Conservation (phyloP, 2,888 invertebrate genomes). For the Calliphora vomitoria region DNA sequence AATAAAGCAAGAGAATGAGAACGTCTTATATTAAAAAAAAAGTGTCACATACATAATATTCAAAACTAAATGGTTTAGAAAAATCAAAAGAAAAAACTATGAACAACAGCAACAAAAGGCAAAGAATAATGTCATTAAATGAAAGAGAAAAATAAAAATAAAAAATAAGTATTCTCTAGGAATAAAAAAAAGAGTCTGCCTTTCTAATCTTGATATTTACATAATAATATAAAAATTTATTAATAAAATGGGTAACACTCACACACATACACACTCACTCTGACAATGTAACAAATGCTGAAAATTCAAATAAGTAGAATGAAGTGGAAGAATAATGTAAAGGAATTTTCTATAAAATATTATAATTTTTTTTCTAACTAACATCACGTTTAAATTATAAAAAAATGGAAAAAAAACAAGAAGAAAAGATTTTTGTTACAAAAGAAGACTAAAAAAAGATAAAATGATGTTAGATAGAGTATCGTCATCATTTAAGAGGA, state of each 20-base stretch:
- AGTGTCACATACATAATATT: slow-evolving; percentile 52
- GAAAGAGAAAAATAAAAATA: neutral
- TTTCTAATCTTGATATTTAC: slow-evolving; percentile 62
- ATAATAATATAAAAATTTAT: slow-evolving; percentile 62
- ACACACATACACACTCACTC: neutral
- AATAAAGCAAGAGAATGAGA: slow-evolving; percentile 1
- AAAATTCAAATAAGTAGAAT: slow-evolving; percentile 19
- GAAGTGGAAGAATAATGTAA: slow-evolving; percentile 7
- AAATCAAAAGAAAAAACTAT: slow-evolving; percentile 8
- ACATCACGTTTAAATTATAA: slow-evolving; percentile 53
- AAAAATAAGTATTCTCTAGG: neutral
- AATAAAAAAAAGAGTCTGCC: slow-evolving; percentile 22
- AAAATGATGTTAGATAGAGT: slow-evolving; percentile 34
- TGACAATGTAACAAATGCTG: slow-evolving; percentile 25
- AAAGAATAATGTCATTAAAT: neutral
- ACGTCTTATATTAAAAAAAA: slow-evolving; percentile 28
- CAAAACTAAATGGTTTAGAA: slow-evolving; percentile 54
- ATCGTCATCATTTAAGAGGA: slow-evolving; percentile 49
- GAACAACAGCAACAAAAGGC: neutral
- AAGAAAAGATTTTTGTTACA: slow-evolving; percentile 19
- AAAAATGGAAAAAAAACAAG: neutral
- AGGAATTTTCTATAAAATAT: slow-evolving; percentile 49
- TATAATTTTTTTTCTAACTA: slow-evolving; percentile 32
- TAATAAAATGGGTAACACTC: slow-evolving; percentile 55
- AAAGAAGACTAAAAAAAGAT: slow-evolving; percentile 56